A percentile compares a stretch with the other conserved stretches of the same genome.
Conservation (phyloP, 2,113 vertebrate species). For the Podilymbus podiceps region DNA sequence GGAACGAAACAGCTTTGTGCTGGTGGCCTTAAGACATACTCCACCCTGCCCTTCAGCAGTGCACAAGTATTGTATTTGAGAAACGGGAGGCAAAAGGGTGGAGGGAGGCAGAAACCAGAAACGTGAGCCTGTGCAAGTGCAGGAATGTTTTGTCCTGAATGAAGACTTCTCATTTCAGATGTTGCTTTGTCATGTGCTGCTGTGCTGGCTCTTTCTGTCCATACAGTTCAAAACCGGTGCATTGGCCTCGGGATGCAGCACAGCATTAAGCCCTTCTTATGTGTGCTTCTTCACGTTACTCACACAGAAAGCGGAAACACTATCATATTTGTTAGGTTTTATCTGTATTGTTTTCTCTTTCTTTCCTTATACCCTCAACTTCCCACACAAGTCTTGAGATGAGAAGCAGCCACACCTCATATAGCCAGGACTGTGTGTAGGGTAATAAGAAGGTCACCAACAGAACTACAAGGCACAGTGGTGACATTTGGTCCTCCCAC, state of each 20-base stretch:
- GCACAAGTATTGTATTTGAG: not conserved
- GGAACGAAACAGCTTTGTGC: not conserved
- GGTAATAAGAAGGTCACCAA: not conserved
- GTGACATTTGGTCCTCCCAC: conserved; percentile 55
- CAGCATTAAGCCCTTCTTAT: not conserved
- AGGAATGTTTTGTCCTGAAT: not conserved
- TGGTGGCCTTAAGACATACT: not conserved
- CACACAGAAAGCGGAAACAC: not conserved
- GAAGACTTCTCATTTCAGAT: not conserved
- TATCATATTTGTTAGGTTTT: not conserved
- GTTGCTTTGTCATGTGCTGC: not conserved
- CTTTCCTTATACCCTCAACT: not conserved
- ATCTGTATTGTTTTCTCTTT: not conserved
- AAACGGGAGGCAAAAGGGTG: not conserved
- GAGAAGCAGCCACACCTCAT: not conserved
- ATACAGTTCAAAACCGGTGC: not conserved
- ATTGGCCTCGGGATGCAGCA: not conserved
- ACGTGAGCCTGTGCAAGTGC: not conserved
- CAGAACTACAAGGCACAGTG: not conserved
- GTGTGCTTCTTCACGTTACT: not conserved
- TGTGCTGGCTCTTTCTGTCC: not conserved
- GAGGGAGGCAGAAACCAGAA: not conserved
- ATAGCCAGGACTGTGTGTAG: fast-evolving
- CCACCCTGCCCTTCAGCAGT: not conserved
- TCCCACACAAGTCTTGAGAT: not conserved